Base-by-base conservation (phyloP, 1,140 invertebrate genomes). In the Trachymyrmex septentrionalis region DNA sequence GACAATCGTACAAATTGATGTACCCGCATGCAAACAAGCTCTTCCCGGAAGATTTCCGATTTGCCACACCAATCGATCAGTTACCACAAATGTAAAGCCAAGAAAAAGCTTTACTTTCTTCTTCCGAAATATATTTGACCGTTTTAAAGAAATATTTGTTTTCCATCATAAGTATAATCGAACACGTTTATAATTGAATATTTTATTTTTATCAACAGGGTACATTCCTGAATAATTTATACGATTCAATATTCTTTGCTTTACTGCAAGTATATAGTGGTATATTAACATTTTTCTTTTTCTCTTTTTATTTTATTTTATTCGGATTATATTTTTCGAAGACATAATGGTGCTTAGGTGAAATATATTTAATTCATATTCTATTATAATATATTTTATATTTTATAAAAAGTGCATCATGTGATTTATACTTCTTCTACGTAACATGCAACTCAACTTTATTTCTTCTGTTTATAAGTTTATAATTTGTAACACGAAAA, bases 1-100 rank as follows among this genome's bases (percentile, higher is more conserved):
- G 99, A 80, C 99, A 99, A 94, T 99, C 99, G 0, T 99, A 99
- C 94, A 99, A 99, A 94, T 95, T 99, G 2, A 99, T 99, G 98
- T 98, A 99, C 94, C 99, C 99, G 2, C 97, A 97, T 92, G 99
- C 99, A 6, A 96, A 96, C 9, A 97, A 98, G 92, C 95, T 99
- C 1, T 99, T 99, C 95, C 99, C 99, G 3, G 97, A 98, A 91
- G 99, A 99, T 94, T 99, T 99, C 95, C 98, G 98, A 95, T 99
- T 99, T 93, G 96, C 97, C 21, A 99, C 98, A 21, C 98, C 99
- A 0, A 99, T 99, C 90, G 99, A 99, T 91, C 97, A 98, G 91
- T 96, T 99, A 84, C 99, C 99, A 10, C 97, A 98, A 92, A 97
- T 98, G 97, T 98, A 96, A 96, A 91, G 14, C 55, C 38, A 0